A percentile compares a stretch with the other conserved stretches of the same genome.
phyloP scores from a whole-genome alignment of 2,113 vertebrate genomes.

The Pelecanus crispus region DNA sequence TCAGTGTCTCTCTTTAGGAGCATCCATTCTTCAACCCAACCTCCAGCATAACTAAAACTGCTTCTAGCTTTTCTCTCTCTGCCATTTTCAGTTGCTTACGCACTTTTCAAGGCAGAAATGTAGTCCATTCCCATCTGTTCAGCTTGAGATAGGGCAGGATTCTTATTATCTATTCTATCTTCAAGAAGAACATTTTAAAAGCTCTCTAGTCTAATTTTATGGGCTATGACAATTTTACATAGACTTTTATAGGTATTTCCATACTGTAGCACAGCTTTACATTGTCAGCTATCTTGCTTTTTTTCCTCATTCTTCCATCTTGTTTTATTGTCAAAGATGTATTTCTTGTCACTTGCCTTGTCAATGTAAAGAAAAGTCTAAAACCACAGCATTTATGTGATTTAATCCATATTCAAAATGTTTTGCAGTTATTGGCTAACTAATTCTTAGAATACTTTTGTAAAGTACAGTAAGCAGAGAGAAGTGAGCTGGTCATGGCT shows the following conservation, averaged over 20 bases:
- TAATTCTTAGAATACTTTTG: neutral
- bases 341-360: neutral
- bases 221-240: neutral
- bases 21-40: neutral
- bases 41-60: neutral
- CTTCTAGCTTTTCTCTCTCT: neutral
- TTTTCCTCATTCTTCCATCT: neutral
- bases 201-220: neutral
- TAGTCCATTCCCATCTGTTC: neutral
- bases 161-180: neutral
- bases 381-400: neutral
- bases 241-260: neutral
- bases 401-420: neutral
- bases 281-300: neutral
- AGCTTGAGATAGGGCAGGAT: neutral
- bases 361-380: neutral
- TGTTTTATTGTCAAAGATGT: neutral
- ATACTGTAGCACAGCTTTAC: neutral
- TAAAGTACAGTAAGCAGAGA: neutral
- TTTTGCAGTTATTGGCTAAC: neutral
- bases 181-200: neutral
- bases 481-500: neutral
- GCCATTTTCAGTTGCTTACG: neutral
- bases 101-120: neutral
- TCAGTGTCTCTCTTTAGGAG: neutral